Evolutionary conservation across 1,140 invertebrate genomes (phyloP).

Genomic region (Danaus melanippus): DNA sequence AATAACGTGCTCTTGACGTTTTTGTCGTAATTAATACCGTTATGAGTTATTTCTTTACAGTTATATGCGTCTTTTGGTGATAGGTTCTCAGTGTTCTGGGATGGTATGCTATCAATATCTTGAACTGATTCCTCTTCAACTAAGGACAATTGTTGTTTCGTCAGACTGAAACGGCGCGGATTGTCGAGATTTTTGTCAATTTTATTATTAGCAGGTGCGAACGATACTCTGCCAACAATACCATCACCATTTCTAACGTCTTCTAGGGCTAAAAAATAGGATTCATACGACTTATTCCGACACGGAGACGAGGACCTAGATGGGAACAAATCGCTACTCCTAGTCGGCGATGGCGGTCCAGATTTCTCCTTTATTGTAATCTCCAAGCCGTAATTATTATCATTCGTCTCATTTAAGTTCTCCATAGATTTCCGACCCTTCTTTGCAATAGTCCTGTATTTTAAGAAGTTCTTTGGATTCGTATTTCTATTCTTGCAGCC

Average conservation of each 20-base stretch:
- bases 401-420: conserved; percentile 21
- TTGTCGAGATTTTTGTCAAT: conserved; percentile 38
- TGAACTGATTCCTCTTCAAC: conserved; percentile 69
- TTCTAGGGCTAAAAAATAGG: conserved; percentile 50
- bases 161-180: conserved; percentile 33
- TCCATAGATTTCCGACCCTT: conserved; percentile 40
- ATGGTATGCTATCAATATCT: conserved; percentile 56
- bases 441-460: conserved; percentile 51
- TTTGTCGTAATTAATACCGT: conserved; percentile 21
- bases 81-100: conserved; percentile 25
- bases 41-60: conserved; percentile 4
- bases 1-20: conserved; percentile 13
- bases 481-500: conserved; percentile 40
- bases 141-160: conserved; percentile 61
- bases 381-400: conserved; percentile 49
- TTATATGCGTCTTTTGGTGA: conserved; percentile 15
- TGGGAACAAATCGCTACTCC: conserved; percentile 30
- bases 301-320: conserved; percentile 35
- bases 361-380: conserved; percentile 53
- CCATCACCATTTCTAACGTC: conserved; percentile 27
- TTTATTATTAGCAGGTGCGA: conserved; percentile 33
- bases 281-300: conserved; percentile 40
- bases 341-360: conserved; percentile 32
- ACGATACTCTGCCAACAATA: conserved; percentile 40
- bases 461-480: conserved; percentile 43